These are phyloP conservation scores for Oenanthe melanoleuca DNA, from an alignment of 2,113 vertebrate genomes.

Conservation along the genomic window DNA sequence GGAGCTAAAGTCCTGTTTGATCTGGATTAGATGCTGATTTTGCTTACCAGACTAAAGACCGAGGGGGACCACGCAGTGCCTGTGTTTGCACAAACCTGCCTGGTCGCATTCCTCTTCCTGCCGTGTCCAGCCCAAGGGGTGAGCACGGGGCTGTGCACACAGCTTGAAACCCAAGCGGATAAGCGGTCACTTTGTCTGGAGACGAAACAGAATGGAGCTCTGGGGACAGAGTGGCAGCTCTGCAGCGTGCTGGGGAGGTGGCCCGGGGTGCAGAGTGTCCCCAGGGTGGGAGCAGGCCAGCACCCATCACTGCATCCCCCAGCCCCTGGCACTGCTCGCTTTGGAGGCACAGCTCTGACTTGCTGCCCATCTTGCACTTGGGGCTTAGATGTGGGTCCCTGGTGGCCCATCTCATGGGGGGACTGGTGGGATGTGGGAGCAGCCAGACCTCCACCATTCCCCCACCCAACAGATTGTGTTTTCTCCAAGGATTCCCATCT, in stretches of 20 bases:
- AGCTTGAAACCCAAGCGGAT: constrained; percentile 15
- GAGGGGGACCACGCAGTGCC: constrained; percentile 41
- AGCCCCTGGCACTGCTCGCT: too few species aligned
- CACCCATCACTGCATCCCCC: rapidly evolving
- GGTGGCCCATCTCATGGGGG: not conserved
- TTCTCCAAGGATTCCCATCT: not conserved
- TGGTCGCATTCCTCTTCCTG: constrained; percentile 55
- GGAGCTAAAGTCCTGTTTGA: constrained; percentile 73
- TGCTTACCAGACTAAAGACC: constrained; percentile 68
- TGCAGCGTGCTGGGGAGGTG: not conserved
- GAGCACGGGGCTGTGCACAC: not conserved
- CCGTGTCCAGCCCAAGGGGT: constrained; percentile 14
- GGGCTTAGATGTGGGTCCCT: not conserved
- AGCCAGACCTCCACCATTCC: rapidly evolving
- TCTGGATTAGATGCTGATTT: constrained; percentile 72
- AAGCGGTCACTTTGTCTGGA: constrained; percentile 33
- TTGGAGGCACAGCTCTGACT: not conserved
- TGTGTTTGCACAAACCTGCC: constrained; percentile 71
- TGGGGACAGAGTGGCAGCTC: not conserved
- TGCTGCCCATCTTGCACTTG: rapidly evolving
- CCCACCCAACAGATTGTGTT: not conserved
- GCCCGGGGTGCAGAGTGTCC: not conserved
- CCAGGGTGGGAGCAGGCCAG: not conserved
- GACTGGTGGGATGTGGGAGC: not conserved
- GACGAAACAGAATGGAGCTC: not conserved